Evolutionary conservation across 1,140 invertebrate species (phyloP), one percentile per base, ranked within the genome.

Genomic region (Reticulitermes speratus): DNA sequence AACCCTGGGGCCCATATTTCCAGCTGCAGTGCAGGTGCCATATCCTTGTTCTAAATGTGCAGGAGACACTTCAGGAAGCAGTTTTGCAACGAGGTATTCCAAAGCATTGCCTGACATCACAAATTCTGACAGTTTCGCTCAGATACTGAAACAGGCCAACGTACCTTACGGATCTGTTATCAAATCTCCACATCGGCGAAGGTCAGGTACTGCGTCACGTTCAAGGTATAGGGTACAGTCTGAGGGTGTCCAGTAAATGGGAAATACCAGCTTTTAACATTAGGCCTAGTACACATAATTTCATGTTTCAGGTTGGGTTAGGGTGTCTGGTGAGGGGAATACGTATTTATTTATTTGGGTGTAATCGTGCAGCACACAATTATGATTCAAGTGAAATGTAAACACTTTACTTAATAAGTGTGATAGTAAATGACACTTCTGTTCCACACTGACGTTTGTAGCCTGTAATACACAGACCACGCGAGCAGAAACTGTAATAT

Each of bases 1-100:
- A 86, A 91, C 89, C 45, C 91, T 93, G 75, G 91, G 92, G 87
- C 90, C 92, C 75, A 92, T 92, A 84, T 94, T 94, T 89, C 93
- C 93, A 6, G 90, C 91, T 21, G 93, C 93, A 3, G 91, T 92
- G n/a, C 90, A 92, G 32, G 90, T 92, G 3, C 91, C 91, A 88
- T 91, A 91, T 45, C 88, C 89, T 44, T 90, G 90, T 88, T 86
- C 89, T n/a, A 87, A 87, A 25, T 87, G 86, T 38, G 38, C 23
- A 2, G 84, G 44, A 19, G 52, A 25, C 19, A 5, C 44, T 2
- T 84, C 38, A 14, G 75, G 83, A 16, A 23, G 23, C 82, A 65
- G n/a, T 21, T 32, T 25, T 32, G 44, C 8, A 14, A 44, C 81
- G 32, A 21, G 44, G 8, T n/a, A 21, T 19, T n/a, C 45, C 48